Conservation (phyloP, 2,113 vertebrate genomes). For the Pungitius pungitius region DNA sequence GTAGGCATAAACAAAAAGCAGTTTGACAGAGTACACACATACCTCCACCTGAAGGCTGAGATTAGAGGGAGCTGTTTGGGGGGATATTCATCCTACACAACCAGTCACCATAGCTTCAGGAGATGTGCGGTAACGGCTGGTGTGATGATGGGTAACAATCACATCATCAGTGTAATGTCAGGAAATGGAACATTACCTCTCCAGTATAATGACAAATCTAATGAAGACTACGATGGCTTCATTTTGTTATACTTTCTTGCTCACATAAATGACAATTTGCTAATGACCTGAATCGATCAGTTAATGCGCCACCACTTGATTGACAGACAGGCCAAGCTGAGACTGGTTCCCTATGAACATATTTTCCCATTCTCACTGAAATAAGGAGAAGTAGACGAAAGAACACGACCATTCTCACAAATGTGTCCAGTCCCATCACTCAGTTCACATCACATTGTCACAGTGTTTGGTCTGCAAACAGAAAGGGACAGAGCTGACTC, state of each 20-base stretch:
- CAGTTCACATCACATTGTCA: conserved; percentile 5
- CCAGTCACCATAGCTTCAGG: background rate
- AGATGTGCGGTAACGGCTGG: background rate
- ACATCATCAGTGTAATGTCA: conserved; percentile 1
- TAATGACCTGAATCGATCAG: background rate
- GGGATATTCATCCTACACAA: conserved; percentile 1
- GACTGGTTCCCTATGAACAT: background rate
- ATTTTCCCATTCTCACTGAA: background rate
- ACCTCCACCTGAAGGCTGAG: background rate
- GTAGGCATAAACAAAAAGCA: background rate
- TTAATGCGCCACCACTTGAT: background rate
- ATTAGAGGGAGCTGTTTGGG: background rate
- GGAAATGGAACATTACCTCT: background rate
- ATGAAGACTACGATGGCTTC: background rate
- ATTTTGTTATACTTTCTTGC: background rate
- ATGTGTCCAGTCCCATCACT: conserved; percentile 1
- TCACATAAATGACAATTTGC: background rate
- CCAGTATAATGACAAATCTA: background rate
- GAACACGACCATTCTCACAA: background rate
- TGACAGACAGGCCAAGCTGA: background rate
- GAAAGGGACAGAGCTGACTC: conserved; percentile 57
- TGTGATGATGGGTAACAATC: background rate
- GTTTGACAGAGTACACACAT: background rate
- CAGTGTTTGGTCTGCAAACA: conserved; percentile 23
- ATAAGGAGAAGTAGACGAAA: background rate